A percentile compares a stretch with the other conserved stretches of the same genome.
These are phyloP conservation scores for Oplegnathus fasciatus DNA, from an alignment of 2,113 vertebrate genomes.

Conservation along the genomic window DNA sequence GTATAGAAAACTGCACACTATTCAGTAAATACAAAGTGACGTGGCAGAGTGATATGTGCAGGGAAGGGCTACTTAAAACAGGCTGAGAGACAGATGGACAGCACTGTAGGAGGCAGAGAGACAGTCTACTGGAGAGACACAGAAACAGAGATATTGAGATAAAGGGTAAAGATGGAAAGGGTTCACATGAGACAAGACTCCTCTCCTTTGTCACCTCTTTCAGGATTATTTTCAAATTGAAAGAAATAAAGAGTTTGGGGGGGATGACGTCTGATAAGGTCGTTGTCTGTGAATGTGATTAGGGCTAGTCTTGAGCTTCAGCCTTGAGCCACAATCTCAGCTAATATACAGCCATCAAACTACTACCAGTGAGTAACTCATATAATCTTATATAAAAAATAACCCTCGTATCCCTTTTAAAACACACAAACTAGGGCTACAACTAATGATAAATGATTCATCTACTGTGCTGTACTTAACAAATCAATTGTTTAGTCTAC, in stretches of 20 bases:
- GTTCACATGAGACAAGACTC: slow-evolving; percentile 1
- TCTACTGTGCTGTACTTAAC: neutral
- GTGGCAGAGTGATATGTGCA: neutral
- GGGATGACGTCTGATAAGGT: neutral
- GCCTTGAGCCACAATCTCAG: neutral
- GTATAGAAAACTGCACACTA: neutral
- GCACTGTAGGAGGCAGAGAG: slow-evolving; percentile 44
- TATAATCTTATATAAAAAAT: neutral
- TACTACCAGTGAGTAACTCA: neutral
- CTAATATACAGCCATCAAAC: neutral
- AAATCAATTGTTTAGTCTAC: neutral
- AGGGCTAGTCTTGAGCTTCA: neutral
- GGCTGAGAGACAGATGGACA: slow-evolving; percentile 58
- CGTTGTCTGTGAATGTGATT: neutral
- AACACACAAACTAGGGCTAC: neutral
- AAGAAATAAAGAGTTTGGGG: neutral
- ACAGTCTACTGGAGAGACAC: slow-evolving; percentile 12
- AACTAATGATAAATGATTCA: neutral
- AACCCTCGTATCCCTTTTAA: neutral
- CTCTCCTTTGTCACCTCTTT: neutral
- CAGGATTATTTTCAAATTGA: neutral
- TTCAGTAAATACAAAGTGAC: neutral
- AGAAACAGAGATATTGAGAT: slow-evolving; percentile 19
- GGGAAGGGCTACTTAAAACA: slow-evolving; percentile 13
- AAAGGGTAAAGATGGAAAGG: neutral